Percentiles rank a stretch among this genome's conserved stretches.
Conservation (phyloP, 2,888 invertebrate genomes). For the Epinotia bilunana region DNA sequence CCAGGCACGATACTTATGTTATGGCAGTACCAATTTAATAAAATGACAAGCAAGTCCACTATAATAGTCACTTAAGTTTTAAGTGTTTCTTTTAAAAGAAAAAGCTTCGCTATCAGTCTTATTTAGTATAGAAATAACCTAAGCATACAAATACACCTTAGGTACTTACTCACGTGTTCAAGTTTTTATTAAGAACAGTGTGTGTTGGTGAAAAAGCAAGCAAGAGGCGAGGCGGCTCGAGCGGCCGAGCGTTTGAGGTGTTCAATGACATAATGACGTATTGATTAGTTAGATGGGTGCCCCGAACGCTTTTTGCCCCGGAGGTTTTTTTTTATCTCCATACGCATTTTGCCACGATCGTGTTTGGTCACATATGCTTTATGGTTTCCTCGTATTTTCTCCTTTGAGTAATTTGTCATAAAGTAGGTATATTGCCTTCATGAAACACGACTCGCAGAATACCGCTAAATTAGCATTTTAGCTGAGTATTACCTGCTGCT, state of each 20-base stretch:
- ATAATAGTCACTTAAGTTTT: neutral
- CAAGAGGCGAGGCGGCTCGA: neutral
- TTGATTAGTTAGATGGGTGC: too few species aligned
- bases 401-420: too few species aligned
- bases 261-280: constrained; percentile 17
- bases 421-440: too few species aligned
- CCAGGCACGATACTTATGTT: too few species aligned
- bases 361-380: too few species aligned
- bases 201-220: neutral
- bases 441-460: constrained; percentile 20
- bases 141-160: neutral
- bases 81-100: neutral
- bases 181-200: neutral
- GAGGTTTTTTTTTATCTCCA: too few species aligned
- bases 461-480: neutral
- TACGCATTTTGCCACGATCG: too few species aligned
- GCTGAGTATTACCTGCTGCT: neutral
- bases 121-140: neutral
- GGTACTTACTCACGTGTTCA: neutral
- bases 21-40: neutral
- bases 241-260: too few species aligned
- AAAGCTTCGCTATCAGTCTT: neutral
- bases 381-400: too few species aligned
- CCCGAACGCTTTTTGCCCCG: too few species aligned
- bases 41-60: neutral